Evolutionary conservation across 2,888 invertebrate genomes (phyloP).

Genomic region (Blastobasis adustella): DNA sequence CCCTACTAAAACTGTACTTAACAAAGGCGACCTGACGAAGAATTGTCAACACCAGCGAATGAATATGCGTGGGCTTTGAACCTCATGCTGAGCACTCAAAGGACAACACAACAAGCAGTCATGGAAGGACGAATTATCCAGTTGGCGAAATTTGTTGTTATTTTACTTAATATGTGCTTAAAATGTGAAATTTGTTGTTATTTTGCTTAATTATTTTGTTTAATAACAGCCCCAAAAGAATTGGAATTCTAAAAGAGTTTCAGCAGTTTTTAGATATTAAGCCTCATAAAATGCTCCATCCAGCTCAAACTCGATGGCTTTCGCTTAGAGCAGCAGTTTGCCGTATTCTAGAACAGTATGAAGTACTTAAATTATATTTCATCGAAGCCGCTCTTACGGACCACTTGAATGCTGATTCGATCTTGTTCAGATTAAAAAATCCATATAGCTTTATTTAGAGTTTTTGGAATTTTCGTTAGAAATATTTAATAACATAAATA

Average conservation of each 20-base stretch:
- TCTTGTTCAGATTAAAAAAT: conserved; percentile 11
- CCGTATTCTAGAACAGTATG: conserved; percentile 19
- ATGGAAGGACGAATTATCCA: no score
- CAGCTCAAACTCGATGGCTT: conserved; percentile 23
- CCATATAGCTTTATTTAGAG: conserved; percentile 14
- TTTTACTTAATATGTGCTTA: no score
- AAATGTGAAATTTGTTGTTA: no score
- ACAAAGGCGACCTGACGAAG: no score
- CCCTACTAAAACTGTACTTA: no score
- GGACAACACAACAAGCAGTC: no score
- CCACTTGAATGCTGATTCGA: conserved; percentile 17
- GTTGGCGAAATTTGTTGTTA: no score
- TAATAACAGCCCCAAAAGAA: no score
- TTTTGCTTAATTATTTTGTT: no score
- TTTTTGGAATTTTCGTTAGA: conserved; percentile 14
- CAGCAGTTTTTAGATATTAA: not conserved
- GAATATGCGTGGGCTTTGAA: no score
- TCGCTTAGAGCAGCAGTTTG: conserved; percentile 18
- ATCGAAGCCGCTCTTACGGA: conserved; percentile 16
- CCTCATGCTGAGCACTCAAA: no score
- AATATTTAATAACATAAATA: conserved; percentile 14
- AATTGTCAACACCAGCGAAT: no score
- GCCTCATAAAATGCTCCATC: not conserved
- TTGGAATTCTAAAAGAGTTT: conserved; percentile 2
- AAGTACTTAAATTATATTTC: conserved; percentile 21